Base-by-base conservation (phyloP, 2,113 vertebrate species). In the Saccopteryx leptura region DNA sequence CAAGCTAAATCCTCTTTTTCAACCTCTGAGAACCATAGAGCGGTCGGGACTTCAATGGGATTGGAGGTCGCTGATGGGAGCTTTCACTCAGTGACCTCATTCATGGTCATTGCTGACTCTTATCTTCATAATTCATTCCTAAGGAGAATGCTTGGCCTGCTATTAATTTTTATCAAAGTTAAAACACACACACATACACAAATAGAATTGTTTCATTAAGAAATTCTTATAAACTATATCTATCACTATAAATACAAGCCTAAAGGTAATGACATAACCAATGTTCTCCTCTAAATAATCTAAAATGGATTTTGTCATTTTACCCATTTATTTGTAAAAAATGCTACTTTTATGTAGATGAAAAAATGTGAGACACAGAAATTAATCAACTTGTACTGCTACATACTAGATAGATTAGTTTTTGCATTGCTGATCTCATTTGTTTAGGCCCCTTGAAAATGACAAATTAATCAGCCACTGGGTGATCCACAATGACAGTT, bases 1-100 rank as follows among this genome's bases (percentile, higher is more conserved):
- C 6, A 46, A 17, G 19, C 50, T 23, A 12, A 68, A 68, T 39
- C 18, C 2, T 78, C 39, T 28, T 76, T 50, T 39, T 26, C 3
- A 1, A 5, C 17, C 75, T n/a, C 78, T 60, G 52, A 65, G 56
- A 24, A 46, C n/a, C 21, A 26, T 33, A 65, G 48, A 58, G 58
- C 1, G 3, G 19, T 26, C n/a, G 54, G 66, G 71, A 2, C 26
- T 24, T 46, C 1, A 14, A 24, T 1, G 13, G 50, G 33, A 6
- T 1, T 9, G 2, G 33, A 65, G 48, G 24, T 69, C 1, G 3
- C 11, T 58, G 68, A 26, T 0, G 2, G 6, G 0, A 28, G 39
- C 18, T 11, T 66, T 8, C 19, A 6, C 71, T 33, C 79, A 4
- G 31, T 2, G 63, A 56, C 12, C 21, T 39, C 23, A 9, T 68